Evolutionary conservation across 2,113 vertebrate genomes (phyloP), one percentile per base, ranked within the genome.

Genomic region (Plecturocebus donacophilus): DNA sequence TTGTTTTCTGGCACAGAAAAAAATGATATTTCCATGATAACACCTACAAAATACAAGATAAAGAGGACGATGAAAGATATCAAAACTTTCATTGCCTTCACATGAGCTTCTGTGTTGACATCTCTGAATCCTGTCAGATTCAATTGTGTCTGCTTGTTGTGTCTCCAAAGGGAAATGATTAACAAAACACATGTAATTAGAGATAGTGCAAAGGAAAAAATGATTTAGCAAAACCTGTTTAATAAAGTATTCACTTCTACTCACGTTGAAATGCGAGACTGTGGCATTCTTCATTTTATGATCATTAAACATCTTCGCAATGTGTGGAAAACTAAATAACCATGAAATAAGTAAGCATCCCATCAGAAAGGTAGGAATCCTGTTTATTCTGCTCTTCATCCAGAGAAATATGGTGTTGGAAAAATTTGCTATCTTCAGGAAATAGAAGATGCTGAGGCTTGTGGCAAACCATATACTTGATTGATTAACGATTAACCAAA

Each of bases 401-500:
- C 93, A 96, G 77, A 97, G 71, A 40, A 98, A 97, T 64, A 92
- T 4, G 2, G 10, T n/a, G 35, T 97, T 91, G 73, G 93, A 97
- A 95, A 97, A 97, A 64, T 91, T 97, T 66, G 79, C 80, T 90
- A 97, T 97, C 90, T 97, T 98, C 45, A 97, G 68, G 19, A 97
- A 98, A 91, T 94, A 98, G 79, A 97, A 97, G 8, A 97, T 45
- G 11, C n/a, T 96, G 58, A 98, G 96, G 38, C 76, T 73, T n/a
- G 94, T 95, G 79, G 76, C 85, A 95, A 98, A 96, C 92, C 85
- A 97, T 25, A 95, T 13, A 70, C 17, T 95, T 58, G 27, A 73
- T 6, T 90, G 86, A 56, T n/a, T 83, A 5, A 75, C 3, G 82
- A 94, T 61, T 58, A 81, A 0, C 94, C 92, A 96, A 3, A 35